Evolutionary conservation across 2,888 invertebrate species (phyloP).

Genomic region (Charanyca ferruginea): DNA sequence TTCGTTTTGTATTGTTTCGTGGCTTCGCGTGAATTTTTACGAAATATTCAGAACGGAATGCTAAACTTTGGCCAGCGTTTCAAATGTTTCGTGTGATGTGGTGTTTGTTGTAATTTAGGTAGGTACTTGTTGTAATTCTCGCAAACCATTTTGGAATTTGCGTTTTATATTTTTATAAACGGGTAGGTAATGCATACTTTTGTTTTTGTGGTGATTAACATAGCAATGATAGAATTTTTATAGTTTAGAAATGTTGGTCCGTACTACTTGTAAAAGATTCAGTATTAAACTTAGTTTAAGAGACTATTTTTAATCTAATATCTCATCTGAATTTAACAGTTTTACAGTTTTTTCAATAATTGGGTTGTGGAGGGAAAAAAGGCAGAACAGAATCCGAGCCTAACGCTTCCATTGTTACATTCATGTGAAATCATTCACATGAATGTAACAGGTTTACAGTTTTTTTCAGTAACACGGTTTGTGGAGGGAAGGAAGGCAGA

Average conservation of each 20-base stretch:
- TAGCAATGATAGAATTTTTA: constrained; percentile 4
- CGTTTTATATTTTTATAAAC: constrained; percentile 13
- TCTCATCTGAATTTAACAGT: no score
- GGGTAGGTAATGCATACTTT: constrained; percentile 1
- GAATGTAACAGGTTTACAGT: no score
- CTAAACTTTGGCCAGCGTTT: constrained; percentile 41
- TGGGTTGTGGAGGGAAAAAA: no score
- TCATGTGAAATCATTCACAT: no score
- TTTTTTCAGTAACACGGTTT: no score
- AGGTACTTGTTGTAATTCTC: constrained; percentile 12
- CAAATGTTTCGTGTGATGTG: constrained; percentile 52
- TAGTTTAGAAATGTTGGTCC: no score
- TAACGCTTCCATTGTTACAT: no score
- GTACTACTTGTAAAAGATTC: neutral
- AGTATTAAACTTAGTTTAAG: no score
- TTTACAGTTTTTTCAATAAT: no score
- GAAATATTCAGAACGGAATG: constrained; percentile 52
- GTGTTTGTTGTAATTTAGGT: constrained; percentile 39
- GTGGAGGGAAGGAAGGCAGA: no score
- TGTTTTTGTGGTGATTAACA: constrained; percentile 26
- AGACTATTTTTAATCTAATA: no score
- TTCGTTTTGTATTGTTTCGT: constrained; percentile 36
- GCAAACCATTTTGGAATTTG: constrained; percentile 36
- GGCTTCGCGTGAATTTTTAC: constrained; percentile 51
- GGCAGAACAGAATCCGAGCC: no score